phyloP scores from a whole-genome alignment of 2,797 vertebrate genomes.

The Acrossocheilus wenchowensis region DNA sequence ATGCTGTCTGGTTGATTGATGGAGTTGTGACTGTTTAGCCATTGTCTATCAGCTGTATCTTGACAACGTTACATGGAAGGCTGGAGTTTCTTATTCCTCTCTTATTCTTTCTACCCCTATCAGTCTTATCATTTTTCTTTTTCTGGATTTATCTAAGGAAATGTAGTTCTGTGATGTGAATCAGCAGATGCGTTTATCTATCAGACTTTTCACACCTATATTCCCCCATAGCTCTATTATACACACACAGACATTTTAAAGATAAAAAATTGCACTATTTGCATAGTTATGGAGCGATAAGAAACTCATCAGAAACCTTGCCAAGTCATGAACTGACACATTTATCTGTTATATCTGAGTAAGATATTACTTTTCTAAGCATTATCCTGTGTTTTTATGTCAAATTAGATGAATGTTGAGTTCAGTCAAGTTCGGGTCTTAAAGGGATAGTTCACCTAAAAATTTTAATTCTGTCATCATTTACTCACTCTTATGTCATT shows the following conservation, averaged over 20 bases:
- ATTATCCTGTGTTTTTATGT: conserved; percentile 1
- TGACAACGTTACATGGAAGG: conserved; percentile 4
- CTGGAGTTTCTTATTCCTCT: not conserved
- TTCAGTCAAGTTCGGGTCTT: not conserved
- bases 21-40: not conserved
- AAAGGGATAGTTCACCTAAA: not conserved
- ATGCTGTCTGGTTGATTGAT: conserved; percentile 33
- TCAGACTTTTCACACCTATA: conserved; percentile 61
- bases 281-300: conserved; percentile 11
- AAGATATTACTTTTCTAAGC: conserved; percentile 14
- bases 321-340: not conserved
- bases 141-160: conserved; percentile 65
- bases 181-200: conserved; percentile 72
- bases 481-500: not conserved
- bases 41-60: conserved; percentile 5
- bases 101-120: not conserved
- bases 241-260: not conserved
- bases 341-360: conserved; percentile 1
- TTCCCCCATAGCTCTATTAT: not conserved
- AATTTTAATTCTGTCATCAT: not conserved
- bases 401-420: not conserved
- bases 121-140: conserved; percentile 47
- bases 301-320: not conserved
- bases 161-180: conserved; percentile 69
- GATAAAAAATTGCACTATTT: conserved; percentile 15